Evolutionary conservation across 2,888 invertebrate genomes (phyloP), one percentile per base, ranked within the genome.

Genomic region (Leistus spinibarbis): DNA sequence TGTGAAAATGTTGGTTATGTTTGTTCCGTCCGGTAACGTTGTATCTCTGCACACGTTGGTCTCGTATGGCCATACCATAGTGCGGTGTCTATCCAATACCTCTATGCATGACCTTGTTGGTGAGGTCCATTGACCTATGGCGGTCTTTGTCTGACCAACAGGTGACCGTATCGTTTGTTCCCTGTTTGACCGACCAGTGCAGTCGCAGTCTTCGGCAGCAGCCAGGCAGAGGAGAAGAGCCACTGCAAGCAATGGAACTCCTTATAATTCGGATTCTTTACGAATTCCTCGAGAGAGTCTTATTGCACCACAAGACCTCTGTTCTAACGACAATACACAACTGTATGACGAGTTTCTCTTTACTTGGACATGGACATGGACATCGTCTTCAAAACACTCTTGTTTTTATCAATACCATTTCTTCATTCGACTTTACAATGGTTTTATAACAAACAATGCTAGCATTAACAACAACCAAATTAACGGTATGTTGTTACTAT

Each of bases 111-210:
- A 73, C 73, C 73, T 73, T 73, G 73, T 73, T 40, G 73, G 66
- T 54, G 53, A 66, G 73, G 73, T 73, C 73, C 73, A 73, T 73
- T 73, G 73, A 73, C 73, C 73, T 73, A 73, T 56, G 73, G 60
- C 57, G 67, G 62, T 60, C 56, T 66, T 56, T 60, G 66, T 73
- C 66, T 19, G 22, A 20, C 19, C 60, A 60, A 60, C 60, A 60
- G 60, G 60, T 60, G 60, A 60, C 60, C 60, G 22, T 19, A 60
- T 60, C 60, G 19, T 19, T 22, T 22, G 60, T 19, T 60, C 60
- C 20, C 60, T 60, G 60, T 60, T 22, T 19, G 22, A 60, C 60
- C 60, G 60, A 60, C 60, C 60, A 60, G 19, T 60, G 60, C 60
- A 57, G 57, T 57, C 57, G 9, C 54, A n/a, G n/a, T n/a, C n/a